Percentiles rank a stretch among this genome's conserved stretches.
phyloP scores from a whole-genome alignment of 2,797 vertebrate species.

The Sciurus vulgaris region DNA sequence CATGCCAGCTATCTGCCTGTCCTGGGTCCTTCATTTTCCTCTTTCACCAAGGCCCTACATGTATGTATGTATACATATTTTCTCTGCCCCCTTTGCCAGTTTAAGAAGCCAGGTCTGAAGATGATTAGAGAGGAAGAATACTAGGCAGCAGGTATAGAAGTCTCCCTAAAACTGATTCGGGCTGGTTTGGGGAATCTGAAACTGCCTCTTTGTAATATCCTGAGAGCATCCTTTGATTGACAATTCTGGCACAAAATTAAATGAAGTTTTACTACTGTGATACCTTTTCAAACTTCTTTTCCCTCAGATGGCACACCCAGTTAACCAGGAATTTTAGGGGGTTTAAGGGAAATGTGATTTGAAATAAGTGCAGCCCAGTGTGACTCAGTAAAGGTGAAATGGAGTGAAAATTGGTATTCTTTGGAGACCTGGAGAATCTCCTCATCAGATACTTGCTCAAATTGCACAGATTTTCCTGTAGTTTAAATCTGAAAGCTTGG shows the following conservation, averaged over 20 bases:
- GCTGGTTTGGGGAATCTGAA: neutral
- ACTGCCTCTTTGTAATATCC: neutral
- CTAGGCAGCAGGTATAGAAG: neutral
- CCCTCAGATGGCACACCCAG: neutral
- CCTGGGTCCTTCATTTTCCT: too few species aligned
- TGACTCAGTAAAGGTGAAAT: neutral
- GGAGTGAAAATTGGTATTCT: constrained; percentile 27
- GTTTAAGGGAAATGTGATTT: constrained; percentile 44
- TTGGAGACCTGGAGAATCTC: neutral
- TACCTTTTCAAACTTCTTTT: constrained; percentile 27
- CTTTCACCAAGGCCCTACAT: too few species aligned
- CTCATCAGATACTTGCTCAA: neutral
- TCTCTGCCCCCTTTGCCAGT: neutral
- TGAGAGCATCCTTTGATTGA: neutral
- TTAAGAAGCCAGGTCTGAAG: neutral
- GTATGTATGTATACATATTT: too few species aligned
- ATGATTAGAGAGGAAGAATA: neutral
- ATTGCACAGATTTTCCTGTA: neutral
- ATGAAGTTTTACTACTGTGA: neutral
- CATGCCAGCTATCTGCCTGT: too few species aligned
- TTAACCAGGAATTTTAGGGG: neutral
- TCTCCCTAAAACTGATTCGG: neutral
- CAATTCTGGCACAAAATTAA: constrained; percentile 10
- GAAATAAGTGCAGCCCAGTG: neutral
- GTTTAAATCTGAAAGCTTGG: neutral